These are phyloP conservation scores for Dermochelys coriacea DNA, from an alignment of 2,797 vertebrate species.

Conservation along the genomic window DNA sequence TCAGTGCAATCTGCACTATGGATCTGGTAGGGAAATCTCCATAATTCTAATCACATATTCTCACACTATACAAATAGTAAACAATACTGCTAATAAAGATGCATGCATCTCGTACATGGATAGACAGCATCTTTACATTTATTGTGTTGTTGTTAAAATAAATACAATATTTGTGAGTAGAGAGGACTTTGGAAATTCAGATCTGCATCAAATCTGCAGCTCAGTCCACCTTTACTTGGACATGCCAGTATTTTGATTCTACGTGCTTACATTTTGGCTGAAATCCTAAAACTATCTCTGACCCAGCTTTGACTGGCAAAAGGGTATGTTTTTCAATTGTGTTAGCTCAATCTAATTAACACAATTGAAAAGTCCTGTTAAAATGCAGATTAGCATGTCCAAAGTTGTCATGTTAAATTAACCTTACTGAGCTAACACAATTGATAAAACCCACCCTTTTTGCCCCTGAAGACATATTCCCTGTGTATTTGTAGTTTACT, in stretches of 20 bases:
- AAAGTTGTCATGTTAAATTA: constrained; percentile 39
- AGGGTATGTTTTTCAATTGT: background rate
- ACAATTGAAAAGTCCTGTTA: constrained; percentile 10
- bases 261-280: background rate
- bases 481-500: background rate
- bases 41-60: background rate
- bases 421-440: constrained; percentile 10
- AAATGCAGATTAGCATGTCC: background rate
- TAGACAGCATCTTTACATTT: background rate
- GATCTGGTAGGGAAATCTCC: background rate
- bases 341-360: background rate
- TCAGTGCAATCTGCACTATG: background rate
- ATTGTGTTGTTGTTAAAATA: background rate
- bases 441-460: background rate
- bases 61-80: background rate
- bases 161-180: background rate
- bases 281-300: background rate
- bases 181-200: background rate
- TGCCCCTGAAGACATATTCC: background rate
- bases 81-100: background rate
- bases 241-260: background rate
- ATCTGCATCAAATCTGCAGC: background rate
- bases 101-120: background rate
- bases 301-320: background rate
- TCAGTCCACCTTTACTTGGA: background rate